phyloP scores from a whole-genome alignment of 2,113 vertebrate species.

The Tachysurus fulvidraco region DNA sequence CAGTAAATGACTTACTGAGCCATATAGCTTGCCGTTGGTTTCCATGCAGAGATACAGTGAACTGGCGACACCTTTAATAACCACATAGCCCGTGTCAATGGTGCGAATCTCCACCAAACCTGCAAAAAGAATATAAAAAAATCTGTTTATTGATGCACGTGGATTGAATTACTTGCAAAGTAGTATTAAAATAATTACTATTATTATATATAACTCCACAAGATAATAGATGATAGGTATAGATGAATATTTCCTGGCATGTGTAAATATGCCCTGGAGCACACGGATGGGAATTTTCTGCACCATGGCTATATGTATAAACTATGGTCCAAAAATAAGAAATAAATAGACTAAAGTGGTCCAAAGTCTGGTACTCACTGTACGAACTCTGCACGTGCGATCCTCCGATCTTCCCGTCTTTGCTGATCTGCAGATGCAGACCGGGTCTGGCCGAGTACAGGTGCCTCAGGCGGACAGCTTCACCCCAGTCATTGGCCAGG shows the following conservation, averaged over 20 bases:
- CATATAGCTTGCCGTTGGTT: slow-evolving; percentile 77
- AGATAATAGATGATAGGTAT: not conserved
- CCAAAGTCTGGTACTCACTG: slow-evolving; percentile 77
- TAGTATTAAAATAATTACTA: not conserved
- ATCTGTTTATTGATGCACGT: not conserved
- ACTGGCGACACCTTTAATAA: slow-evolving; percentile 83
- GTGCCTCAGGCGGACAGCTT: slow-evolving; percentile 81
- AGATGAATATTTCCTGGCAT: not conserved
- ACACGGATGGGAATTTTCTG: not conserved
- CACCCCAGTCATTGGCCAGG: slow-evolving; percentile 81
- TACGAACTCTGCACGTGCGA: slow-evolving; percentile 72
- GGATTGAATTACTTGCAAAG: not conserved
- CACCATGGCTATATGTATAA: not conserved
- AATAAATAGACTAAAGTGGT: not conserved
- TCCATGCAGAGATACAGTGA: slow-evolving; percentile 88
- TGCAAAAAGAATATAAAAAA: slow-evolving; percentile 53
- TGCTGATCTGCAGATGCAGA: slow-evolving; percentile 79
- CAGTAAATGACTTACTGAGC: slow-evolving; percentile 80
- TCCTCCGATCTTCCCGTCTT: slow-evolving; percentile 81
- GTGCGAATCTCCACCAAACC: slow-evolving; percentile 89
- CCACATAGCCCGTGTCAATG: slow-evolving; percentile 81
- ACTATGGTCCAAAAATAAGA: not conserved
- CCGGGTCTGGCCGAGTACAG: slow-evolving; percentile 83
- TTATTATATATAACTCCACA: not conserved
- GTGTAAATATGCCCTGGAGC: not conserved